Base-by-base conservation (phyloP, 2,888 invertebrate species). In the Tipula lateralis region DNA sequence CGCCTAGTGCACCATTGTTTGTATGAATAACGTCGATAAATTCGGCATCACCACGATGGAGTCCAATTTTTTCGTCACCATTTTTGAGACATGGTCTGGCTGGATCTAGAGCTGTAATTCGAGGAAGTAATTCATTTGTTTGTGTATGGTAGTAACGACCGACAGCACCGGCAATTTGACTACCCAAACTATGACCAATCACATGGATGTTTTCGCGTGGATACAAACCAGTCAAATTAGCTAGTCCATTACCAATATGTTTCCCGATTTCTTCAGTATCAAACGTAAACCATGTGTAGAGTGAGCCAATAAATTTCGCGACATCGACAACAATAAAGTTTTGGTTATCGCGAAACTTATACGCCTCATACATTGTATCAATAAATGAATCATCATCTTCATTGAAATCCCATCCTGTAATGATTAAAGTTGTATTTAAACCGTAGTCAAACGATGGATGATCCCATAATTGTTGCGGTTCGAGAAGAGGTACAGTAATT, bases 361-460 rank as follows among this genome's bases (percentile, higher is more conserved):
- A 90, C 32, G 89, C 90, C 84, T 88, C 86, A 12, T 88, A 87
- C 13, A 90, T 85, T 0, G 85, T 86, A 29, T 88, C 87, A 81
- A 90, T 88, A 7, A 85, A 16, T 87, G 85, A 1, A 13, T 88
- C 87, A 86, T 1, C 32, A 32, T 88, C 88, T 85, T 88, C 89
- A 2, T 12, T 87, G 89, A 85, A 7, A 12, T 87, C 88, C 90
- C 90, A 90, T 4, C 90, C 90, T 1, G 90, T 90, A 29, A 89
- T 89, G 84, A 90, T 85, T 16, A 90, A 87, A 5, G 89, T 88
- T 1, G 89, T 88, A 84, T 87, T 87, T 85, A 89, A 89, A 0
- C 50, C 86, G 0, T 85, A 81, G 87, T 90, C 87, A 34, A 90
- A 90, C 32, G 87, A 86, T 0, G 88, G 87, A 85, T 88, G 88